Base-by-base conservation (phyloP, 2,797 vertebrate species). In the Sebastes cheni region DNA sequence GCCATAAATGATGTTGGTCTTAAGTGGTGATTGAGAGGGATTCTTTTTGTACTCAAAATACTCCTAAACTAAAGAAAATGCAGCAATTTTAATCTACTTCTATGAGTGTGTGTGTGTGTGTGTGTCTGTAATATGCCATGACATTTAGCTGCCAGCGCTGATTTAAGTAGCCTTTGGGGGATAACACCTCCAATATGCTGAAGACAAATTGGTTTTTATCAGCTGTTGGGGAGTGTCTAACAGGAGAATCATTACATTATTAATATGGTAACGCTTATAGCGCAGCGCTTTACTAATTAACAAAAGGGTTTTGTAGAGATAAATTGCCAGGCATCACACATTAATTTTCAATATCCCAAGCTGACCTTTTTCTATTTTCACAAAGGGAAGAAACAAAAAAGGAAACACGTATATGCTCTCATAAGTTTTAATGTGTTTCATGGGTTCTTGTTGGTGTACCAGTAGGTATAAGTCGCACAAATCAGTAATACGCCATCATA, bases 161-260 rank as follows among this genome's bases (percentile, higher is more conserved):
- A 42, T 67, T 42, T 62, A 62, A 74, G 54, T 42, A 80, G 46
- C 32, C 46, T 25, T n/a, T 50, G 32, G 20, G 25, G 42, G 65
- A 69, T 25, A 64, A 70, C 58, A 59, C 66, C 66, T 65, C 22
- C 27, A 64, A 50, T n/a, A 32, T 52, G 20, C 50, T 46, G 50
- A 34, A 56, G 27, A 67, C 58, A 56, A 56, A 65, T 80, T n/a
- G 69, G 9, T 69, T 80, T 61, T 62, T n/a, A 67, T 80, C 25
- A 55, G 30, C 64, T 62, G 5, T 18, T 32, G 32, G 64, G 39
- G 11, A 67, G 71, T 64, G 20, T 68, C 52, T 30, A 62, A 74
- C 32, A 25, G 34, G 8, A 20, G 12, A 75, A 66, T 72, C 39
- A 60, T 60, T 79, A n/a, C 36, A 52, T 52, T 52, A 52, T 52